phyloP scores from a whole-genome alignment of 2,113 vertebrate genomes.

The Brachyhypopomus occidentalis region DNA sequence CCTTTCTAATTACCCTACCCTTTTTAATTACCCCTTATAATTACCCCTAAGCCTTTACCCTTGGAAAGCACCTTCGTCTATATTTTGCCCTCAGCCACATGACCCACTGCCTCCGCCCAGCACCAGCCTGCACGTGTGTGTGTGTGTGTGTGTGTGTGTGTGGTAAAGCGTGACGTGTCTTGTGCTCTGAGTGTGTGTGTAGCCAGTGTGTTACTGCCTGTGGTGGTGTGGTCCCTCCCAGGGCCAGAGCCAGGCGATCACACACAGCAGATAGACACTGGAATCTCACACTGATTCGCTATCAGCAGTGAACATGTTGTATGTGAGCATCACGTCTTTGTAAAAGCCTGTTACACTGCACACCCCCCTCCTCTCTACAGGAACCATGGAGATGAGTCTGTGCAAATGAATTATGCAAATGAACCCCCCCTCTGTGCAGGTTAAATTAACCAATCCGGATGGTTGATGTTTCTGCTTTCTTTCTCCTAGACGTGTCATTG shows the following conservation, averaged over 20 bases:
- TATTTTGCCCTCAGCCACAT: slow-evolving; percentile 39
- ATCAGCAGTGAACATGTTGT: slow-evolving; percentile 38
- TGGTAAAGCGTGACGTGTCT: slow-evolving; percentile 61
- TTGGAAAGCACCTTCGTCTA: slow-evolving; percentile 57
- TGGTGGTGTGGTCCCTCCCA: neutral
- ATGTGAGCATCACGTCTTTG: neutral
- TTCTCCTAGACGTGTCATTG: slow-evolving; percentile 45
- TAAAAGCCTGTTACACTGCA: slow-evolving; percentile 22
- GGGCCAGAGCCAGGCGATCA: neutral
- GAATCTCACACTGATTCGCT: slow-evolving; percentile 36
- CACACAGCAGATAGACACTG: slow-evolving; percentile 2
- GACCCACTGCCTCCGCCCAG: no score
- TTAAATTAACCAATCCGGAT: neutral
- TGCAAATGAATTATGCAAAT: no score
- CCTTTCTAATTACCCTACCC: no score
- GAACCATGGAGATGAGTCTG: neutral
- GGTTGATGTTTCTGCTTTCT: neutral
- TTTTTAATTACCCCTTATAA: slow-evolving; percentile 11
- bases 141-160: neutral
- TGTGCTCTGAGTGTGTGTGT: slow-evolving; percentile 34
- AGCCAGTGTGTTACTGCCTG: slow-evolving; percentile 3
- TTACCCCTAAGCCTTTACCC: slow-evolving; percentile 49
- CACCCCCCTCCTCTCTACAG: neutral
- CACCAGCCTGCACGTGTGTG: no score
- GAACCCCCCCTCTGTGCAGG: no score